A percentile compares a stretch with the other conserved stretches of the same genome.
These are phyloP conservation scores for Spodoptera picta DNA, from an alignment of 2,888 invertebrate genomes.

Conservation along the genomic window DNA sequence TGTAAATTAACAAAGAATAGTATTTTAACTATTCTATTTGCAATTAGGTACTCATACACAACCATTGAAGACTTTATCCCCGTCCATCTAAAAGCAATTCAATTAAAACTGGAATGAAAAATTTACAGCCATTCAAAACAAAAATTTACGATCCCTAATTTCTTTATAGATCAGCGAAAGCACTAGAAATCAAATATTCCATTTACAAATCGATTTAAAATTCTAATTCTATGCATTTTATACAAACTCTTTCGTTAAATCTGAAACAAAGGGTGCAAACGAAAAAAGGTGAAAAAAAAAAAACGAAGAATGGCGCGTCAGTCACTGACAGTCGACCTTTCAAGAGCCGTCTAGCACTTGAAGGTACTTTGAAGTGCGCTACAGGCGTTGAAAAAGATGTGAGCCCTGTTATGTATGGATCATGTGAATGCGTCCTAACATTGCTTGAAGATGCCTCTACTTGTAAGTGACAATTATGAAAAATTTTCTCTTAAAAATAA, in stretches of 20 bases:
- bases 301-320: constrained; percentile 55
- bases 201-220: constrained; percentile 23
- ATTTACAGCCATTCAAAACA: too few relatives aligned
- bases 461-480: not conserved
- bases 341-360: constrained; percentile 58
- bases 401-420: constrained; percentile 38
- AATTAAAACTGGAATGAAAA: too few relatives aligned
- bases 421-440: constrained; percentile 36
- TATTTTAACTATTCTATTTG: too few relatives aligned
- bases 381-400: constrained; percentile 37
- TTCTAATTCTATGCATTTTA: constrained; percentile 23
- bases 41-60: too few relatives aligned
- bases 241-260: constrained; percentile 23
- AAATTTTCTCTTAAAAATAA: constrained; percentile 2
- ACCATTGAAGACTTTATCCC: too few relatives aligned
- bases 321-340: constrained; percentile 62
- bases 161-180: not conserved
- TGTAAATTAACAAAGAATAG: too few relatives aligned
- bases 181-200: constrained; percentile 14
- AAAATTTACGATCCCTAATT: too few relatives aligned
- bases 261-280: constrained; percentile 41
- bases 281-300: constrained; percentile 53
- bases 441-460: constrained; percentile 3
- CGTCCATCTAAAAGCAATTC: too few relatives aligned
- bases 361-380: constrained; percentile 55